Evolutionary conservation across 1,140 invertebrate species (phyloP), one percentile per base, ranked within the genome.

Genomic region (Meloidogyne floridensis): DNA sequence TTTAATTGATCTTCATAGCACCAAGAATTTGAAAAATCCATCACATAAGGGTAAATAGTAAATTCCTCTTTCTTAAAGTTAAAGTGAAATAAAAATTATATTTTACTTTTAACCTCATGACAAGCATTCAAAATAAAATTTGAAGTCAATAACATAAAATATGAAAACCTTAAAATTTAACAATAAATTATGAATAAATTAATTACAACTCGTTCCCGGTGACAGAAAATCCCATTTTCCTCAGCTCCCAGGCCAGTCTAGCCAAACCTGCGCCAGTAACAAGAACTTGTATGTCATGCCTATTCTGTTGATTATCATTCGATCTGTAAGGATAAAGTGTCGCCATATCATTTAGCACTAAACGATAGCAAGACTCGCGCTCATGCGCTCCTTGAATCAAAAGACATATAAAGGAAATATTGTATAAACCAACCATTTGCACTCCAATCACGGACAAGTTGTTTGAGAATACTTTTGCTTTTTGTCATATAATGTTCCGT

Each of bases 391-490:
- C 81, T 82, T 72, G 10, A 72, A 32, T 59, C 11, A 72, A 42
- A 18, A 80, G 10, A 43, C 43, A 11, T 51, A 65, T n/a, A 59
- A 47, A 15, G 10, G 2, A 8, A 5, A 42, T n/a, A 15, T 4
- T 54, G 32, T 3, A 92, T 53, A 81, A 73, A 90, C 4, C 92
- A 92, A 0, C 97, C 97, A 80, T 94, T 93, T 0, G 91, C 90
- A 87, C 95, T 96, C 97, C 97, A 99, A 91, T 99, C 97, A 42
- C 97, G 91, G 6, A 96, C 94, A 88, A 99, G 93, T 90, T 98
- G 96, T 90, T 97, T 97, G 81, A 99, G 92, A 5, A 96, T 95
- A 47, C 94, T 94, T 90, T 96, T 94, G 4, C 97, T 94, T 91
- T 96, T 95, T 85, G 95, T 94, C 87, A 94, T 93, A 70, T 84